A percentile compares a stretch with the other conserved stretches of the same genome.
These are phyloP conservation scores for Dendropsophus ebraccatus DNA, from an alignment of 2,113 vertebrate species.

Conservation along the genomic window DNA sequence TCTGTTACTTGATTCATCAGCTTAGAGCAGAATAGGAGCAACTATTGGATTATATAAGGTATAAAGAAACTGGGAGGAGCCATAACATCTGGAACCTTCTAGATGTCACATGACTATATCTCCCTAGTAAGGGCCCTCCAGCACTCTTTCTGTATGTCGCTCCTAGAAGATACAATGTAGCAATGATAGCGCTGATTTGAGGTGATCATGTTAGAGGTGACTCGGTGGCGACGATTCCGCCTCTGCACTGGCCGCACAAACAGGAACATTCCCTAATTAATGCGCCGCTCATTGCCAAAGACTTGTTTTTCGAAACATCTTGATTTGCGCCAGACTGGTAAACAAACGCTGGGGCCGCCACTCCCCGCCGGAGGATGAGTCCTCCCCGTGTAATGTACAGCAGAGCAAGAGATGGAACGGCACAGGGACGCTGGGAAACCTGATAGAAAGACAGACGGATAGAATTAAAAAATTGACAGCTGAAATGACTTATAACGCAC, in stretches of 20 bases:
- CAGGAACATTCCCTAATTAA: conserved; percentile 28
- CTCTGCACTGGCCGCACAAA: conserved; percentile 27
- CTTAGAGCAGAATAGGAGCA: too few relatives aligned
- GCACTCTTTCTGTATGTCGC: too few relatives aligned
- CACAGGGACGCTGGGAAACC: not conserved
- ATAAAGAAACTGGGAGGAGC: too few relatives aligned
- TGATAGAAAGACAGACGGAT: conserved; percentile 46
- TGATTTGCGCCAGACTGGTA: conserved; percentile 45
- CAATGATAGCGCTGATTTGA: too few relatives aligned
- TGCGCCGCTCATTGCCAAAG: not conserved
- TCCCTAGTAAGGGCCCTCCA: too few relatives aligned
- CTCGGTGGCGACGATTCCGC: not conserved
- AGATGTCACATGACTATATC: too few relatives aligned
- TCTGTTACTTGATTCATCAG: too few relatives aligned
- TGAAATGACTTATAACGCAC: conserved; percentile 24
- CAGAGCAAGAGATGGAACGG: conserved; percentile 10
- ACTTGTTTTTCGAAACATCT: conserved; percentile 44
- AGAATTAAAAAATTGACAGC: conserved; percentile 47
- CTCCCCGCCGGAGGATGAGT: not conserved
- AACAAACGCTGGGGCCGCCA: conserved; percentile 28
- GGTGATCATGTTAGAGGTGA: not conserved
- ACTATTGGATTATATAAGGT: too few relatives aligned
- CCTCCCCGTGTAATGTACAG: not conserved
- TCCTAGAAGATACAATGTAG: too few relatives aligned
- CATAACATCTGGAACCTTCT: too few relatives aligned